Base-by-base conservation (phyloP, 37 sponge, comb jelly and placozoan species). In the Spongilla lacustris region DNA sequence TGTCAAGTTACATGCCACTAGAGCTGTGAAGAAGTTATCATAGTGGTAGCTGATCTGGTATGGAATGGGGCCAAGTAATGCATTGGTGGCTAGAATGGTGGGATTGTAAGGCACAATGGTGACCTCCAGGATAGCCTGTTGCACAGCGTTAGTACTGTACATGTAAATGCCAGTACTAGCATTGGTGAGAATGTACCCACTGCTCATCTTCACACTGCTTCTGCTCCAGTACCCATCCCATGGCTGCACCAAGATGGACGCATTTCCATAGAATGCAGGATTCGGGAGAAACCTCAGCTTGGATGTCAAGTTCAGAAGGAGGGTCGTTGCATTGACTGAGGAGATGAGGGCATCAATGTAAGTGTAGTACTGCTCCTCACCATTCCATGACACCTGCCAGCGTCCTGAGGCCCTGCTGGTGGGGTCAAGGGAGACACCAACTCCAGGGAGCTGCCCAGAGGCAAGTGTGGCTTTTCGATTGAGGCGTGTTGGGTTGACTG, bases 181-280 rank as follows among this genome's bases (percentile, higher is more conserved):
- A 2, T 4, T 38, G 74, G 82, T 73, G 36, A 87, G 73, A 26
- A 86, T 17, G 81, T 73, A 93, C 11, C 79, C 66, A 50, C 30
- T 72, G 1, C 29, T 13, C 2, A 32, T 8, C 1, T 14, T n/a
- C n/a, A n/a, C 26, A 31, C 81, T 32, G 81, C 77, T 24, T 23
- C 76, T 73, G 66, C 81, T 82, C 81, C 81, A 81, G 35, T 35
- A 76, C 28, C 96, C 96, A 85, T 95, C 96, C 96, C 96, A 95
- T 19, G 96, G 83, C 14, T 70, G 74, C 10, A 90, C 11, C 22
- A 32, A 28, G 41, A 95, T 74, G 23, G 84, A 79, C 19, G 37
- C 85, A 14, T 74, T 23, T 17, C 96, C 96, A 84, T 85, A 86
- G 81, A 80, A 95, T 38, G 89, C 78, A 24, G 68, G 50, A 21